Percentiles rank a stretch among this genome's conserved stretches.
Evolutionary conservation across 2,113 vertebrate species (phyloP).

Genomic region (Dipodomys spectabilis): DNA sequence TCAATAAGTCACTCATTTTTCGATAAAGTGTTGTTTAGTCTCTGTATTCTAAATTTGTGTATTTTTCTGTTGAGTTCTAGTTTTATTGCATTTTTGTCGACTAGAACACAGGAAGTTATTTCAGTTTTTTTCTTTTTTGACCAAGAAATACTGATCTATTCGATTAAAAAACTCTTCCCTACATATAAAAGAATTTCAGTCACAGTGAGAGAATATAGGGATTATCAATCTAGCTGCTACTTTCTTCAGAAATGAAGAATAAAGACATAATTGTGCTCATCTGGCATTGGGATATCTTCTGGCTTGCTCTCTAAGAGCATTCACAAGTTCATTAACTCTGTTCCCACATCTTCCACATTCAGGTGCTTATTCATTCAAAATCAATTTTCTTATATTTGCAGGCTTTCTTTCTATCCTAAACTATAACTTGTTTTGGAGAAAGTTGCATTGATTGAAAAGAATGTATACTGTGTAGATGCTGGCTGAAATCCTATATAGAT

Average conservation of each 20-base stretch:
- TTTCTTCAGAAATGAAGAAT: constrained; percentile 33
- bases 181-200: not conserved
- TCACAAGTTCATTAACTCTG: constrained; percentile 32
- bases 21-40: too few species aligned
- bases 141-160: not conserved
- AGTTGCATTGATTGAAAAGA: too few species aligned
- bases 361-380: constrained; percentile 41
- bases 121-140: not conserved
- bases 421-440: too few species aligned
- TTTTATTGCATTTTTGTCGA: too few species aligned
- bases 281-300: not conserved
- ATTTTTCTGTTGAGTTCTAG: too few species aligned
- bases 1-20: too few species aligned
- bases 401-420: too few species aligned
- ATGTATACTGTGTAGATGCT: too few species aligned
- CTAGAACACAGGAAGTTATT: too few species aligned
- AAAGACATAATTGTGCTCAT: constrained; percentile 32
- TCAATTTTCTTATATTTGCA: too few species aligned
- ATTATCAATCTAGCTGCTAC: not conserved
- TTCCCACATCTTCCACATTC: not conserved
- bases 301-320: constrained; percentile 25
- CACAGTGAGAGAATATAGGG: not conserved
- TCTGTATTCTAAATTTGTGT: too few species aligned
- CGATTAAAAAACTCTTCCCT: not conserved
- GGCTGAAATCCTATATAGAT: too few species aligned